Conservation (phyloP, 92 coral and sea anemone species). For the Plumapathes pennacea region DNA sequence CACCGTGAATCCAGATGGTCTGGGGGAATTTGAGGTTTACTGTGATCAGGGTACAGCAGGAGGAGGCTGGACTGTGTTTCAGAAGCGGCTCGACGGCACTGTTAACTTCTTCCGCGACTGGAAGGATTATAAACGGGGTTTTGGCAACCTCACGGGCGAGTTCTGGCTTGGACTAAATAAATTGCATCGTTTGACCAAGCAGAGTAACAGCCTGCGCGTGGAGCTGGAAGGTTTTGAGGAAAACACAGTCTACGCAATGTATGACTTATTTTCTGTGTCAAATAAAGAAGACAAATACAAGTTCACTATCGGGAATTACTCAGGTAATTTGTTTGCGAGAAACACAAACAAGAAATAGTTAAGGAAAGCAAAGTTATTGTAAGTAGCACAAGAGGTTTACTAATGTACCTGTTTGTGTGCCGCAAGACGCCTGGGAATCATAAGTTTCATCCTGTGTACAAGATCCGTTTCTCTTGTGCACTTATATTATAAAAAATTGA, state of each 20-base stretch:
- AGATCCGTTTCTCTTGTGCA: no score
- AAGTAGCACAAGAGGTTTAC: no score
- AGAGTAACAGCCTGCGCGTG: neutral
- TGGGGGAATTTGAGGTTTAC: no score
- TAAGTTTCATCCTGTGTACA: no score
- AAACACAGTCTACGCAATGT: neutral
- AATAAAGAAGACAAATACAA: slow-evolving; percentile 2
- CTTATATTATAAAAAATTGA: no score
- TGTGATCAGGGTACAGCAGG: neutral
- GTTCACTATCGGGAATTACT: neutral
- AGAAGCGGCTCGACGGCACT: neutral
- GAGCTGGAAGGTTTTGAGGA: neutral
- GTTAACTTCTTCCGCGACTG: slow-evolving; percentile 2
- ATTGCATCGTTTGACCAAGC: neutral
- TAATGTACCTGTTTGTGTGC: no score
- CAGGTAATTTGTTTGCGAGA: no score
- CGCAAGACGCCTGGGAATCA: no score
- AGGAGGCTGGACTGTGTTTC: slow-evolving; percentile 6
- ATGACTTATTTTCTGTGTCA: slow-evolving; percentile 1
- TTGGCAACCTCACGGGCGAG: slow-evolving; percentile 1
- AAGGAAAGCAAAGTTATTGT: no score
- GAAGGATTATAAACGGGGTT: neutral
- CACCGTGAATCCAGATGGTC: no score
- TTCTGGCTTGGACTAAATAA: neutral
- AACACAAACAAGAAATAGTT: no score